Base-by-base conservation (phyloP, 2,888 invertebrate species). In the Leucophenga montana region DNA sequence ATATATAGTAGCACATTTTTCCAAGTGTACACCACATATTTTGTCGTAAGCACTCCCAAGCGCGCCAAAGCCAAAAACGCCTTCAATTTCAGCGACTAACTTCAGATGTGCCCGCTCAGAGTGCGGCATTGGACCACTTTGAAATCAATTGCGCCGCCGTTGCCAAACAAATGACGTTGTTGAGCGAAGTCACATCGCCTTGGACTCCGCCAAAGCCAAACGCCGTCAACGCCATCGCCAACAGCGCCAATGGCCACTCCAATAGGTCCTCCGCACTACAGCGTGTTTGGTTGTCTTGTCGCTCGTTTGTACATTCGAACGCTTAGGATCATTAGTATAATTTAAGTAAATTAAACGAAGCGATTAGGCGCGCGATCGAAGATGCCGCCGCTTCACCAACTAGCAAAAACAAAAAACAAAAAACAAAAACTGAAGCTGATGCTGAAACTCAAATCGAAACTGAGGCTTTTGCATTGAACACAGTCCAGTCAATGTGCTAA, bases 301-400 rank as follows among this genome's bases (percentile, higher is more conserved):
- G 74, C 71, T 50, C 70, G 71, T 71, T 75, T 76, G 74, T 74
- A 73, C 75, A 75, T 75, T 27, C 70, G 69, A 75, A 72, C 78
- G 76, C 77, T 78, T 78, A 78, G 78, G 79, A 83, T 85, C 85
- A 85, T 85, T 85, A 85, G 83, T 83, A 85, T 85, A 85, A 85
- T 85, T 85, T 85, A 84, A 85, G 85, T 85, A 84, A 85, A 85
- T 85, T 85, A 85, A 85, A 85, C 84, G 85, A 79, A 79, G 77
- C 84, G 85, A 85, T 85, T 85, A 85, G 85, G 78, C 78, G 62
- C 62, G 62, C 62, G 46, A n/a, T 62, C 62, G 46, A 57, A 57
- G 57, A 20, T 20, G 57, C 57, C 27, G 57, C 57, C 27, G 22
- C n/a, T 14, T 13, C 22, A 20, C 44, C 75, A 77, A 80, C 39